These are phyloP conservation scores for Edolisoma coerulescens DNA, from an alignment of 2,113 vertebrate genomes.

Conservation along the genomic window DNA sequence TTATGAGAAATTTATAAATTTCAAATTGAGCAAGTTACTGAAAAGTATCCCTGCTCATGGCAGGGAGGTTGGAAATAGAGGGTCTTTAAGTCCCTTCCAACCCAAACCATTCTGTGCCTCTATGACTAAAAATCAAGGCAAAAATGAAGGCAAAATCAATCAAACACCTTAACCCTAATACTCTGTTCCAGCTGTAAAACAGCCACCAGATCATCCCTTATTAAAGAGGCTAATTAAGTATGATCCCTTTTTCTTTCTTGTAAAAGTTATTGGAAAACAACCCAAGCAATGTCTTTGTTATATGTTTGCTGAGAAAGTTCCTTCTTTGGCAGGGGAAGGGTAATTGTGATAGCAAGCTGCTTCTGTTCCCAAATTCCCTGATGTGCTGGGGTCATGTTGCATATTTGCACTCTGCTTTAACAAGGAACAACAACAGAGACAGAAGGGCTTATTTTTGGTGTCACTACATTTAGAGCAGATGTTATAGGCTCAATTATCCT, in stretches of 20 bases:
- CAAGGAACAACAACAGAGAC: background rate
- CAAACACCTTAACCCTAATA: background rate
- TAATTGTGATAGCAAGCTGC: background rate
- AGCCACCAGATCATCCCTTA: background rate
- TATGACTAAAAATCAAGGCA: background rate
- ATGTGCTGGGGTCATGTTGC: background rate
- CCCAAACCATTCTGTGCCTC: background rate
- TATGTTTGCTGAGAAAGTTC: background rate
- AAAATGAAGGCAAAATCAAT: background rate
- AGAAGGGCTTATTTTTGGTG: slow-evolving; percentile 10
- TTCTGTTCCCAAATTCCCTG: background rate
- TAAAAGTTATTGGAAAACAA: background rate
- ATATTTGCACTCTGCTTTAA: background rate
- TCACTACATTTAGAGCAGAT: slow-evolving; percentile 8
- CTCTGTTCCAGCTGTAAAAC: background rate
- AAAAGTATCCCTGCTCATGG: background rate
- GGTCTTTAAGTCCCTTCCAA: background rate
- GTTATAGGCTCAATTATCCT: background rate
- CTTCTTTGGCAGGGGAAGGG: background rate
- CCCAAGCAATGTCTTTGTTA: background rate
- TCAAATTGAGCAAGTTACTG: background rate
- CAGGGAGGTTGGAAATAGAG: background rate
- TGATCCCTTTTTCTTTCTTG: background rate
- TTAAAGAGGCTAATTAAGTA: background rate
- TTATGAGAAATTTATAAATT: background rate